phyloP scores from a whole-genome alignment of 2,113 vertebrate genomes.

The Carlito syrichta region DNA sequence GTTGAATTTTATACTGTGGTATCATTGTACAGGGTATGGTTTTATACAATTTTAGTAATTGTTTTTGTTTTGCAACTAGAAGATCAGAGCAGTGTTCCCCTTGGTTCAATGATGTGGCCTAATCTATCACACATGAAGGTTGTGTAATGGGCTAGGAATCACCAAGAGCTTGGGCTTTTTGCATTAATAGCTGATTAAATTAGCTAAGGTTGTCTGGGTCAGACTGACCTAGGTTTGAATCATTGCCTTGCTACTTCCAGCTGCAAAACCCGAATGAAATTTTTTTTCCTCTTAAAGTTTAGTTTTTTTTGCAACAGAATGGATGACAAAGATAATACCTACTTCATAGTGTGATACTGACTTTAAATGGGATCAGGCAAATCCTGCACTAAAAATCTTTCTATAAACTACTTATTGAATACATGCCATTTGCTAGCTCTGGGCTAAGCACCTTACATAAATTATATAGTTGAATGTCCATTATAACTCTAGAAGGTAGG shows the following conservation, averaged over 20 bases:
- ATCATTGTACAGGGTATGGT: not conserved
- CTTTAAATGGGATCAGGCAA: not conserved
- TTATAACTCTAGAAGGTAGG: not conserved
- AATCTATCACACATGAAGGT: not conserved
- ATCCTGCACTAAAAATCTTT: not conserved
- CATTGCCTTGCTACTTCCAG: not conserved
- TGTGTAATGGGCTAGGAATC: not conserved
- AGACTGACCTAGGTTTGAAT: not conserved
- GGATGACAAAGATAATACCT: not conserved
- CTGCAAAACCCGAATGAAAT: not conserved
- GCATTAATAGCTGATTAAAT: not conserved
- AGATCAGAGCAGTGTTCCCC: not conserved
- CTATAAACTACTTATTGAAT: not conserved
- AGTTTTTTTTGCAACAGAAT: not conserved
- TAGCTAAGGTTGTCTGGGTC: not conserved
- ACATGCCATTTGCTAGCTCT: not conserved
- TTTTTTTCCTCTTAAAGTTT: not conserved
- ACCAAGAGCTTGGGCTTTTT: not conserved
- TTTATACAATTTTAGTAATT: not conserved
- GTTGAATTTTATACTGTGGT: not conserved
- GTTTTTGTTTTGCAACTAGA: not conserved
- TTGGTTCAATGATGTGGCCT: not conserved
- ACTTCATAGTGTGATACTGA: not conserved
- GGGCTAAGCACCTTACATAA: not conserved
- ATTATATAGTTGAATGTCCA: not conserved